Evolutionary conservation across 2,888 invertebrate genomes (phyloP).

Genomic region (Oscheius onirici): DNA sequence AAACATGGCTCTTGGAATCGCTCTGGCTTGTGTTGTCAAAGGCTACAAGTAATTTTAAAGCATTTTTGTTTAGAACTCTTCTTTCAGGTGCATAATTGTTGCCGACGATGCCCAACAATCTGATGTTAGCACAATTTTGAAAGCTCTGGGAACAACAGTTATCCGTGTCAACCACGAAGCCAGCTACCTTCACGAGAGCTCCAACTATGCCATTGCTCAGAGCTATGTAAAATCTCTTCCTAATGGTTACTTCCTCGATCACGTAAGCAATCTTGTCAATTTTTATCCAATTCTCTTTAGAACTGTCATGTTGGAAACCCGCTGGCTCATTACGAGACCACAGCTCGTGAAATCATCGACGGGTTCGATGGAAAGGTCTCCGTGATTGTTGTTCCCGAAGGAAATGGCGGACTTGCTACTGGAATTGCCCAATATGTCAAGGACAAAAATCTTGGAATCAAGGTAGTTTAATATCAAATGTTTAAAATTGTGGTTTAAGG

Average conservation of each 20-base stretch:
- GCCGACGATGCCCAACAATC: constrained; percentile 98
- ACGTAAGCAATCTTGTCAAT: constrained; percentile 76
- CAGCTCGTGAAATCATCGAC: constrained; percentile 90
- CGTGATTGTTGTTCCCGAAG: constrained; percentile 84
- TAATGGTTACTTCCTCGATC: constrained; percentile 88
- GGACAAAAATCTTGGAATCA: constrained; percentile 4
- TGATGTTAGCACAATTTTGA: constrained; percentile 86
- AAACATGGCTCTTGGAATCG: constrained; percentile 86
- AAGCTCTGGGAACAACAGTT: constrained; percentile 85
- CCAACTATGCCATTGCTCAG: constrained; percentile 81
- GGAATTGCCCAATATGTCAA: constrained; percentile 78
- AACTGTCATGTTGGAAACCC: constrained; percentile 84
- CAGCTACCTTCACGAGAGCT: constrained; percentile 73
- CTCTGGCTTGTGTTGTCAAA: constrained; percentile 89
- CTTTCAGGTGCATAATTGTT: constrained; percentile 91
- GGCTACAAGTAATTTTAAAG: constrained; percentile 85
- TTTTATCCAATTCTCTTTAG: constrained; percentile 72
- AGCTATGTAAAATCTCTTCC: constrained; percentile 84
- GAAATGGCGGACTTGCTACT: constrained; percentile 92
- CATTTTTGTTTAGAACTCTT: not conserved
- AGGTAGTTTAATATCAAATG: not conserved
- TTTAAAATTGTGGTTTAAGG: not conserved
- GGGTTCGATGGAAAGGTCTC: constrained; percentile 79
- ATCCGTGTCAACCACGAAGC: constrained; percentile 7
- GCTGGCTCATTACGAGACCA: constrained; percentile 94